These are phyloP conservation scores for Brachionus manjavacas DNA, from an alignment of 1,140 invertebrate genomes.

Conservation along the genomic window DNA sequence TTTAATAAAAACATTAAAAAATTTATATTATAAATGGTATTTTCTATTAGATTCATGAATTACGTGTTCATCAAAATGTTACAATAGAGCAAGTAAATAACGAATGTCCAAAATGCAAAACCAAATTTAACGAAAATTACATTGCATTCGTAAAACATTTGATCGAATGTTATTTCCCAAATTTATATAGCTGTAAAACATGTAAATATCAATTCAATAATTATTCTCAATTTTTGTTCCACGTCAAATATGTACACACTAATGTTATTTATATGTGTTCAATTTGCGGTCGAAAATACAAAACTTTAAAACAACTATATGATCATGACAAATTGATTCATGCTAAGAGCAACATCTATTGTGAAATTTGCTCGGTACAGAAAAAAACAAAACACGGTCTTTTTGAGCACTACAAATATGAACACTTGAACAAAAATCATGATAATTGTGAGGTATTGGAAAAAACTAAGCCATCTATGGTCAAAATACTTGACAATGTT, in stretches of 20 bases:
- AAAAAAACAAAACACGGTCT: background rate
- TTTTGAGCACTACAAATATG: background rate
- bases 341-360: background rate
- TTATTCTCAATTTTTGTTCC: conserved; percentile 17
- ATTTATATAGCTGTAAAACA: conserved; percentile 3
- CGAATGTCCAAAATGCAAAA: background rate
- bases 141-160: conserved; percentile 6
- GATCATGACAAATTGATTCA: conserved; percentile 41
- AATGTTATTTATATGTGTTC: conserved; percentile 14
- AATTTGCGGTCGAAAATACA: conserved; percentile 22
- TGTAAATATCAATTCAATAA: background rate
- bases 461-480: background rate
- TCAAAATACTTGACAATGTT: background rate
- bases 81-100: background rate
- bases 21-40: no score
- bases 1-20: no score
- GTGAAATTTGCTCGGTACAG: conserved; percentile 29
- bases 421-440: background rate
- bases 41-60: background rate
- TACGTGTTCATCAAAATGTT: conserved; percentile 6
- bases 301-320: background rate
- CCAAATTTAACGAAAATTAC: background rate
- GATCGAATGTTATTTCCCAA: background rate
- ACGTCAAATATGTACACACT: conserved; percentile 17
- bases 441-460: background rate